Percentiles rank a stretch among this genome's conserved stretches.
These are phyloP conservation scores for Osedax frankpressi DNA, from an alignment of 2,888 invertebrate genomes.

Conservation along the genomic window DNA sequence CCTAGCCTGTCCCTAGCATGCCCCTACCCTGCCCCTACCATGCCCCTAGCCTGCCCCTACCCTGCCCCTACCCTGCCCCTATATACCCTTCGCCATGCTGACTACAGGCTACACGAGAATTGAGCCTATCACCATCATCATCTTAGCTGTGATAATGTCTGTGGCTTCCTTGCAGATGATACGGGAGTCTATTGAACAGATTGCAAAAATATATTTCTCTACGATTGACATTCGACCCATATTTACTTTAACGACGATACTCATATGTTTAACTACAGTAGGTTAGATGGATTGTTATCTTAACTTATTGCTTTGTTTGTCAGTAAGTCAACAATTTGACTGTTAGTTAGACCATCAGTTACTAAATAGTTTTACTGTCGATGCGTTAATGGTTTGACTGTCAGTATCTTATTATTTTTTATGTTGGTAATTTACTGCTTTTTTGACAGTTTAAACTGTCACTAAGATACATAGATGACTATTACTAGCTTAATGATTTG, in stretches of 20 bases:
- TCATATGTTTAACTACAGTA: constrained; percentile 35
- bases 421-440: too few species aligned
- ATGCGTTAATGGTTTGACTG: too few species aligned
- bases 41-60: not conserved
- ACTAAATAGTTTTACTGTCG: too few species aligned
- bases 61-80: not conserved
- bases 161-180: constrained; percentile 42
- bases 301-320: too few species aligned
- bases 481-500: too few species aligned
- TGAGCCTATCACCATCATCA: constrained; percentile 42
- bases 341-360: too few species aligned
- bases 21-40: not conserved
- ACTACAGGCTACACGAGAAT: constrained; percentile 36
- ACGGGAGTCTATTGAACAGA: constrained; percentile 41
- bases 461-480: too few species aligned
- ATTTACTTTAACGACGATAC: constrained; percentile 34
- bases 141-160: constrained; percentile 44
- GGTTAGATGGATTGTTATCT: constrained; percentile 35
- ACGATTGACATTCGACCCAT: constrained; percentile 24
- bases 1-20: too few species aligned
- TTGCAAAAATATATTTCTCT: constrained; percentile 28
- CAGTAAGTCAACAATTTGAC: too few species aligned
- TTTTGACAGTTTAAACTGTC: too few species aligned
- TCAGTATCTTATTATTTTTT: too few species aligned
- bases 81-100: not conserved